These are phyloP conservation scores for Atractosteus spatula DNA, from an alignment of 2,113 vertebrate species.

Conservation along the genomic window DNA sequence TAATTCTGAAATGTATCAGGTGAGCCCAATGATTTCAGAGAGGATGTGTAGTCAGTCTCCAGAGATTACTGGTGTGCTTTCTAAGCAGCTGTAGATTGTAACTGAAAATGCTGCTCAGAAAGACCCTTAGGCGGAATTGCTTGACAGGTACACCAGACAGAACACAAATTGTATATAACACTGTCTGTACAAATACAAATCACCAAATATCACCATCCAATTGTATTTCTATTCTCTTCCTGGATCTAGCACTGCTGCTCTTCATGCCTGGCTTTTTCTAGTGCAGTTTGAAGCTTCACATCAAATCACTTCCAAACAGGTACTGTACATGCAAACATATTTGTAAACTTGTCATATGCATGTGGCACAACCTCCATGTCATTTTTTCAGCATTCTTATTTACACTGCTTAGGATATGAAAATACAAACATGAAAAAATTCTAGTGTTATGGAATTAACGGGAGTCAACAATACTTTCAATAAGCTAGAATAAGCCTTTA, in stretches of 20 bases:
- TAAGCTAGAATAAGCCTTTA: too few relatives aligned
- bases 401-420: too few relatives aligned
- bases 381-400: too few relatives aligned
- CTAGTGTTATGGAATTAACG: too few relatives aligned
- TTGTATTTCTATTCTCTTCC: conserved; percentile 10
- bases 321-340: too few relatives aligned
- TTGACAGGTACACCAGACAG: conserved; percentile 39
- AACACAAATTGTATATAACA: conserved; percentile 39
- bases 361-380: too few relatives aligned
- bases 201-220: conserved; percentile 24
- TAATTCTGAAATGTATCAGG: conserved; percentile 58
- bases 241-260: not conserved
- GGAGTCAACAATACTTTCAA: too few relatives aligned
- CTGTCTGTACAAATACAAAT: conserved; percentile 27
- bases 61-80: conserved; percentile 45
- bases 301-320: too few relatives aligned
- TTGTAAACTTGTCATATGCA: too few relatives aligned
- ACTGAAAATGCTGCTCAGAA: conserved; percentile 33
- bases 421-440: too few relatives aligned
- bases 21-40: conserved; percentile 48
- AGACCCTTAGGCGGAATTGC: conserved; percentile 35
- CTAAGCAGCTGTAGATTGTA: conserved; percentile 36
- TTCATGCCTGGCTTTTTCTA: not conserved
- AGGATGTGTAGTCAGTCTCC: conserved; percentile 48
- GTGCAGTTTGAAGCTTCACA: not conserved